Evolutionary conservation across 2,888 invertebrate genomes (phyloP), one percentile per base, ranked within the genome.

Genomic region (Allophyes oxyacanthae): DNA sequence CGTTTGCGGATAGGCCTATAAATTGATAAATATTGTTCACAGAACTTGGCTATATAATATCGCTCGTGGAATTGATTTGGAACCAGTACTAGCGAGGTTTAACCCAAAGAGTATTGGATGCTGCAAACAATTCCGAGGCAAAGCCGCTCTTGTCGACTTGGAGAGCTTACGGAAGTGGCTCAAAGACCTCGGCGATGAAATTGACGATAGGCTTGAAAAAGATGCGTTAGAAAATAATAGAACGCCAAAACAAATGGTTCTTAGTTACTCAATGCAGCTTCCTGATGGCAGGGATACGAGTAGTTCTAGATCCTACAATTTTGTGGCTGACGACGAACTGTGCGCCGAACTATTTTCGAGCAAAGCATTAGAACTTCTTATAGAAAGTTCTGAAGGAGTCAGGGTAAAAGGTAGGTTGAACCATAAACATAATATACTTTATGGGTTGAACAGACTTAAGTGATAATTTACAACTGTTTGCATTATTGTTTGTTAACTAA

Each of bases 101-200:
- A 95, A 98, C 52, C 95, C 98, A 0, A 99, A 99, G 88, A 99
- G 99, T 49, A 98, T 99, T 75, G 99, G 99, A 0, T 99, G 99
- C 80, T 98, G 98, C 84, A 99, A 99, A 90, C 98, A 98, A 81
- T 99, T 99, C 86, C 96, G 96, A 1, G 99, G 98, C 0, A 96
- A 95, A 79, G 95, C 95, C 70, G 96, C 97, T 8, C 95, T 99
- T 5, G 87, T 90, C 0, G 96, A 95, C 13, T 84, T 95, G 32
- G 95, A 96, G 26, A 95, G 95, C 55, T 94, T 98, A 14, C 93
- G 94, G 46, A 96, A 97, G 82, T 99, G 99, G 99, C 89, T 98
- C 0, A 92, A 92, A 41, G 97, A 98, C 79, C 90, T 99, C 10
- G 95, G 97, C 0, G 95, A 95, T 44, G 99, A 99, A 94, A 95